Conservation (phyloP, 2,888 invertebrate genomes). For the Noctuana brunneofusca region DNA sequence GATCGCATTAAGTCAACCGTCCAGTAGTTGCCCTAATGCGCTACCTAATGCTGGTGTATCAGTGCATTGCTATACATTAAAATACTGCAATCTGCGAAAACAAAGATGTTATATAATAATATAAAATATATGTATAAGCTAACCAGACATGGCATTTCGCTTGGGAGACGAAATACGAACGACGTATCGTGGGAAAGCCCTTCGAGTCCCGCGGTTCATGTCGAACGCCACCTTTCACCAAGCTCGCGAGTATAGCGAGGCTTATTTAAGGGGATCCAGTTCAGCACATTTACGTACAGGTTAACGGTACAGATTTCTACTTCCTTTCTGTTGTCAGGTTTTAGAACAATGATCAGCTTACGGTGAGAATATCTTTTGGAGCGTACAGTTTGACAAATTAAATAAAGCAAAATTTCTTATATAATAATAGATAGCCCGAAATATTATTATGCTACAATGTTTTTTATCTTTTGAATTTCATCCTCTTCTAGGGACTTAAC, state of each 20-base stretch:
- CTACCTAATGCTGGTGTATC: too few relatives aligned
- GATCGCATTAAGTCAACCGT: too few relatives aligned
- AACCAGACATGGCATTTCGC: slow-evolving; percentile 9
- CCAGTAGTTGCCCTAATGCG: too few relatives aligned
- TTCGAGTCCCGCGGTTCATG: neutral
- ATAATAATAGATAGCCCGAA: too few relatives aligned
- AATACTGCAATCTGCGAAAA: neutral
- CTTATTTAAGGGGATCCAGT: slow-evolving; percentile 8
- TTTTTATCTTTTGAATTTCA: too few relatives aligned
- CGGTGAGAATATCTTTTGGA: neutral
- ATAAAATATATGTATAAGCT: neutral
- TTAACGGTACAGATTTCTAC: slow-evolving; percentile 1
- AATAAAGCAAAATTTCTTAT: too few relatives aligned
- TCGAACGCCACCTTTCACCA: slow-evolving; percentile 15
- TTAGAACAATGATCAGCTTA: neutral
- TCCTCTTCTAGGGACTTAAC: too few relatives aligned
- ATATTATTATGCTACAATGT: too few relatives aligned
- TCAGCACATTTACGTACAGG: neutral
- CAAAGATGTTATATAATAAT: neutral
- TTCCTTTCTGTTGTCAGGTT: neutral
- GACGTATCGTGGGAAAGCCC: slow-evolving; percentile 20
- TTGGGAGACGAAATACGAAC: slow-evolving; percentile 1
- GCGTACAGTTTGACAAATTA: neutral
- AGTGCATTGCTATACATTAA: neutral
- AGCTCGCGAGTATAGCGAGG: slow-evolving; percentile 6